Evolutionary conservation across 2,113 vertebrate genomes (phyloP).

Genomic region (Caranx melampygus): DNA sequence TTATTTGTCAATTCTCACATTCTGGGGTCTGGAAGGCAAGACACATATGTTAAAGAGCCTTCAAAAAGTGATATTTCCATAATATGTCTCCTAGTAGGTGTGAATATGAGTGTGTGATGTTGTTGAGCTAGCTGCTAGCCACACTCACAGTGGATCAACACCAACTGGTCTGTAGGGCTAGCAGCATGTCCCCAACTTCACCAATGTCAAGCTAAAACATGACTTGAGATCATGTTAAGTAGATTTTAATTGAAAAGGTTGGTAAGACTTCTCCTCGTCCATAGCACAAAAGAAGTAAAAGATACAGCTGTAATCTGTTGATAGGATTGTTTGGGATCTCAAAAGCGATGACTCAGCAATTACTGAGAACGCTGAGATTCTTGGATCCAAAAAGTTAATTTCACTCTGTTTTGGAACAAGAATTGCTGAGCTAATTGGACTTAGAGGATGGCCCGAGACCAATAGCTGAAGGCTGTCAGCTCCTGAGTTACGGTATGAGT

Average conservation of each 20-base stretch:
- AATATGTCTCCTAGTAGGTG: too few relatives aligned
- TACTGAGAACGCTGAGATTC: slow-evolving; percentile 12
- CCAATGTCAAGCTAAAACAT: not conserved
- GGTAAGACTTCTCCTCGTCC: not conserved
- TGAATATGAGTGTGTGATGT: too few relatives aligned
- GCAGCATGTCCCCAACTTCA: too few relatives aligned
- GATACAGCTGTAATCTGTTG: not conserved
- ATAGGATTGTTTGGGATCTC: not conserved
- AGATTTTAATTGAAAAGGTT: not conserved
- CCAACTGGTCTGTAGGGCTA: too few relatives aligned
- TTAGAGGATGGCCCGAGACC: slow-evolving; percentile 1
- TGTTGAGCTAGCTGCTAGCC: too few relatives aligned
- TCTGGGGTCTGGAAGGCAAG: too few relatives aligned
- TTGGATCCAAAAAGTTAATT: slow-evolving; percentile 2
- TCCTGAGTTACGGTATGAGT: slow-evolving; percentile 5
- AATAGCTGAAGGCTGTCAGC: not conserved
- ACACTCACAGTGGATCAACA: too few relatives aligned
- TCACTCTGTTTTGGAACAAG: not conserved
- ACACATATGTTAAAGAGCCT: too few relatives aligned
- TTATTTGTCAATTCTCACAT: too few relatives aligned
- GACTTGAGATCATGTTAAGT: not conserved
- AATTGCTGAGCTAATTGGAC: not conserved
- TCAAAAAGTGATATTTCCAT: too few relatives aligned
- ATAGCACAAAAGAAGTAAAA: not conserved
- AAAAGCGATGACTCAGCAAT: not conserved